Base-by-base conservation (phyloP, 2,797 vertebrate genomes). In the Pygocentrus nattereri region DNA sequence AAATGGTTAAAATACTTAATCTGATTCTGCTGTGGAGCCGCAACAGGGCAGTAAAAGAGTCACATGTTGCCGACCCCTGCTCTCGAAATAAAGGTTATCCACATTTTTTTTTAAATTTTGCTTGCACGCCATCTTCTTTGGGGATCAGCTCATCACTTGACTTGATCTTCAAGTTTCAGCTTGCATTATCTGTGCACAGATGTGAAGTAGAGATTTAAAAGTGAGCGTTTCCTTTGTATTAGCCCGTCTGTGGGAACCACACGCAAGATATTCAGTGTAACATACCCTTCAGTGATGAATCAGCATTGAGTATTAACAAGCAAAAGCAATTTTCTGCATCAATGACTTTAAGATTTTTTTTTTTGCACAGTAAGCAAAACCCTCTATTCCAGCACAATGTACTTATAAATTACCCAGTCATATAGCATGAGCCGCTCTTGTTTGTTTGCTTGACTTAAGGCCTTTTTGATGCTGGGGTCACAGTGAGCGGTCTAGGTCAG, bases 291-390 rank as follows among this genome's bases (percentile, higher is more conserved):
- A 75, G 50, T 59, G 72, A 81, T 52, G 41, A 76, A 65, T 81
- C 62, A 62, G 73, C 74, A 27, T 41, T 49, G 30, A 61, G 64
- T 5, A 27, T 76, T 81, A 82, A 76, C 80, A 76, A 82, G 80
- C 41, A 62, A 52, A 82, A 71, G 58, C 67, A 77, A 82, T 82
- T 77, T 82, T 82, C 73, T 82, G 80, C 80, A 41, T 31, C 74
- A 44, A 6, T 54, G 74, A 47, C 21, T n/a, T n/a, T 71, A 50
- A 44, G 19, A 31, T 75, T 72, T 61, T 19, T 49, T 15, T 68
- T 76, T 76, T 65, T 49, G 54, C 31, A 13, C 58, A 23, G 41
- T 77, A 70, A 82, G 80, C 56, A 76, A 71, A 77, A 76, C n/a
- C 80, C 21, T 34, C 76, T 71, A 64, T 71, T 82, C 58, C 56